Percentiles rank a stretch among this genome's conserved stretches.
Evolutionary conservation across 2,797 vertebrate genomes (phyloP).

Genomic region (Acanthornis magna): DNA sequence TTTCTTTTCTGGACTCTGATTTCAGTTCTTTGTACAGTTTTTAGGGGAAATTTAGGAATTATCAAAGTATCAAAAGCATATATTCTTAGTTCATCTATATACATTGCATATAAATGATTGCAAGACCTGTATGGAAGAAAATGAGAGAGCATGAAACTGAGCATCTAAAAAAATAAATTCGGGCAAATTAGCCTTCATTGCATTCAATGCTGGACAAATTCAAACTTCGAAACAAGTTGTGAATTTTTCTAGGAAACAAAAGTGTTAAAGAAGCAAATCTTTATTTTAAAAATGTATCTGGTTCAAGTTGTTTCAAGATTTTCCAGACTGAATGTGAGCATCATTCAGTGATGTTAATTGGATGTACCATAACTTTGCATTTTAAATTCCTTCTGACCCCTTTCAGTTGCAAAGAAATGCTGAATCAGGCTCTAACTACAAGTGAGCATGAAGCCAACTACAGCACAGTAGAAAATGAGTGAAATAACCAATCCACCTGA

Average conservation of each 20-base stretch:
- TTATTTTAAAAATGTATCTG: background rate
- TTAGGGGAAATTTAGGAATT: background rate
- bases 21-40: background rate
- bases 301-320: background rate
- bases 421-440: background rate
- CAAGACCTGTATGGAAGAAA: background rate
- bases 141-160: background rate
- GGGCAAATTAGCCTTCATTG: background rate
- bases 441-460: background rate
- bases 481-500: background rate
- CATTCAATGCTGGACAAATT: background rate
- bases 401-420: background rate
- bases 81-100: background rate
- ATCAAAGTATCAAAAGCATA: background rate
- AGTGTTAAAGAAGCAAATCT: background rate
- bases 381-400: background rate
- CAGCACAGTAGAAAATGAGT: background rate
- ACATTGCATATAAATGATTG: background rate
- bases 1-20: background rate
- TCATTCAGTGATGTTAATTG: background rate
- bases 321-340: background rate
- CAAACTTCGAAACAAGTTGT: background rate
- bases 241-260: background rate
- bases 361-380: background rate
- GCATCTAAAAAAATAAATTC: background rate